Base-by-base conservation (phyloP, 2,888 invertebrate species). In the Trissolcus japonicus region DNA sequence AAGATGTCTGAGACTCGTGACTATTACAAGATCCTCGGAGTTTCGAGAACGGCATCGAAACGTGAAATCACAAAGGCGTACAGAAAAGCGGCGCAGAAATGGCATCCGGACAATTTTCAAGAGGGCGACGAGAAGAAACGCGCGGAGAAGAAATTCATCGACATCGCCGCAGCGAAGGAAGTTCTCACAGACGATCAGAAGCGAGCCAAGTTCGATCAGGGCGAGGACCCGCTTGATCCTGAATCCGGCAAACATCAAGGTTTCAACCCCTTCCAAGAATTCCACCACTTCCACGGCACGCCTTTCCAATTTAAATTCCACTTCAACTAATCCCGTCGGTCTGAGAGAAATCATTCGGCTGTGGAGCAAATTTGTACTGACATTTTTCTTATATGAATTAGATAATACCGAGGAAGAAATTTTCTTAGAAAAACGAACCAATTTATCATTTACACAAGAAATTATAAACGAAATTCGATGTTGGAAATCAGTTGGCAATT, bases 111-210 rank as follows among this genome's bases (percentile, higher is more conserved):
- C 90, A 97, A 95, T 90, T 98, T 94, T 90, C 92, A 92, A 62
- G 92, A 92, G 59, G 95, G 93, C 11, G 95, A 95, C 78, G 96
- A 97, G 88, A 98, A 98, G 91, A 96, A 97, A 87, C 91, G 94
- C 60, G 99, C 99, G 0, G 96, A 99, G 90, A 98, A 98, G 90
- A 98, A 95, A 90, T 99, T 99, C 89, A 98, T 99, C 79, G 99
- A 99, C 89, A 95, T 99, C 85, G 99, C 99, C 2, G 97, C 98
- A 48, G 99, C 99, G 63, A 99, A 99, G 90, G 99, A 99, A 92
- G 98, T 98, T 83, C 90, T 95, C 40, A 95, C 95, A 50, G 94
- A 95, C 91, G 92, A 95, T 79, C 98, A 99, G 88, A 99, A 98
- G 91, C 92, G 99, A 76, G 93, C 94, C 76, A 95, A 95, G 89